A percentile compares a stretch with the other conserved stretches of the same genome.
phyloP scores from a whole-genome alignment of 30 jellyfish, hydroid and myxozoan species.

The Turritopsis rubra region DNA sequence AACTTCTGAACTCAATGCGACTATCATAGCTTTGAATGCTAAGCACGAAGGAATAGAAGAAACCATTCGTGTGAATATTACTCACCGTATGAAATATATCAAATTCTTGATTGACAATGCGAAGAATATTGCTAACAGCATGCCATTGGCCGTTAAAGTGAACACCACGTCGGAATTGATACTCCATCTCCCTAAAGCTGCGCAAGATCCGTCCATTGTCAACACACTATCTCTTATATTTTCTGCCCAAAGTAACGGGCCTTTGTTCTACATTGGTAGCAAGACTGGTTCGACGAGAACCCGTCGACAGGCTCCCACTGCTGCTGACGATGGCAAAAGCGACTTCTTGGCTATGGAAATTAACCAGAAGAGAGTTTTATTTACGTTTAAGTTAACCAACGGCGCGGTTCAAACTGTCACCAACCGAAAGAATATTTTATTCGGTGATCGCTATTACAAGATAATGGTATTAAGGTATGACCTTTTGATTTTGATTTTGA shows the following conservation, averaged over 20 bases:
- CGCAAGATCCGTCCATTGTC: slow-evolving; percentile 48
- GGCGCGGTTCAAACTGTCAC: slow-evolving; percentile 22
- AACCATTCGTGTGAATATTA: slow-evolving; percentile 43
- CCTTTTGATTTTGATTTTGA: too few relatives aligned
- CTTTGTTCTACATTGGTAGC: slow-evolving; percentile 61
- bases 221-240: slow-evolving; percentile 36
- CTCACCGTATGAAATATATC: slow-evolving; percentile 53
- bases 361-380: slow-evolving; percentile 31
- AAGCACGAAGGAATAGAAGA: slow-evolving; percentile 44
- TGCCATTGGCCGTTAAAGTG: slow-evolving; percentile 62
- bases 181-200: slow-evolving; percentile 44
- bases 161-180: slow-evolving; percentile 31
- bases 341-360: slow-evolving; percentile 52
- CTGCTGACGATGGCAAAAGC: slow-evolving; percentile 12
- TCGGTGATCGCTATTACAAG: slow-evolving; percentile 36
- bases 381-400: slow-evolving; percentile 31
- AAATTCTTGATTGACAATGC: slow-evolving; percentile 76
- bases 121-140: slow-evolving; percentile 50
- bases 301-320: slow-evolving; percentile 33
- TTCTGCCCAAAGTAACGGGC: slow-evolving; percentile 41
- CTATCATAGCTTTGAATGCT: slow-evolving; percentile 29
- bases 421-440: not conserved
- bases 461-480: slow-evolving; percentile 60
- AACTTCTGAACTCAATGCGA: slow-evolving; percentile 30
- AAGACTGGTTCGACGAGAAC: slow-evolving; percentile 33